Base-by-base conservation (phyloP, 2,888 invertebrate genomes). In the Drosophila testacea region DNA sequence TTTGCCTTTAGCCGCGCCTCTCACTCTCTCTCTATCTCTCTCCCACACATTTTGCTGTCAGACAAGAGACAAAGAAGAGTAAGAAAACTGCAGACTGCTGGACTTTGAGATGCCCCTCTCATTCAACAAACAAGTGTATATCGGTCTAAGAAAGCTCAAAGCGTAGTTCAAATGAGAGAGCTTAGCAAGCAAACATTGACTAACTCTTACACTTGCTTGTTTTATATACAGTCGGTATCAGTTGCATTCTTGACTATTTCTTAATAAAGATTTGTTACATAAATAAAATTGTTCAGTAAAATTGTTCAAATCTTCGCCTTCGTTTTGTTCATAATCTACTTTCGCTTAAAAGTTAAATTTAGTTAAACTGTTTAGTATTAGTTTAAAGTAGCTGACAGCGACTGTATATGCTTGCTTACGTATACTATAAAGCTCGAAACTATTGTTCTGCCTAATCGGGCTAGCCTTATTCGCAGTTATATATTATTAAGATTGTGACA, bases 1-100 rank as follows among this genome's bases (percentile, higher is more conserved):
- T 77, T 80, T 76, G 75, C 55, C 34, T 50, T 27, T 60, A 30
- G 55, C 44, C 65, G 56, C 13, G 56, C 56, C 56, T 44, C 60
- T 54, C n/a, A 16, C 9, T 44, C 22, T 2, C 32, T 27, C 36
- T 34, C 34, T 9, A 11, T 38, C 27, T 13, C 9, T 13, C n/a
- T 3, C n/a, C 6, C 2, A 22, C 36, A 4, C 7, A 13, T 16
- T 7, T 44, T 11, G 13, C 6, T 2, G 36, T 22, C 48, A 59
- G 41, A 50, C 22, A 56, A 56, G 44, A 38, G 42, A 32, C 39
- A 57, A 10, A 62, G 9, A 66, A 47, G 54, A 38, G 46, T 36
- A 28, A 51, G 4, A 11, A 10, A 42, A 42, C 6, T 42, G 22
- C 42, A 42, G 42, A 42, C 36, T 54, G 60, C 55, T 75, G 68